Evolutionary conservation across 1,140 invertebrate genomes (phyloP), one percentile per base, ranked within the genome.

Genomic region (Cydia fagiglandana): DNA sequence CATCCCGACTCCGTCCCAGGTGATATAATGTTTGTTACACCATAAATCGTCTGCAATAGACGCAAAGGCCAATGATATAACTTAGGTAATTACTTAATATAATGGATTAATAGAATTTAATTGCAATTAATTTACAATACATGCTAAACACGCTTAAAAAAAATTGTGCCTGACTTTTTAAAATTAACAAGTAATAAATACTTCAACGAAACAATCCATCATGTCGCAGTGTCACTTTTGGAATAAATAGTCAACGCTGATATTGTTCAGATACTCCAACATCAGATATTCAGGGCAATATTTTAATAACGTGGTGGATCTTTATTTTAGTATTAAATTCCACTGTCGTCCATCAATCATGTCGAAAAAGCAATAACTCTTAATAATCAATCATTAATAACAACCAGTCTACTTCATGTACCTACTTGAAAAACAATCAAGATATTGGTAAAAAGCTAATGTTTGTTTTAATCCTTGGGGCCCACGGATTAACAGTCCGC

Each of bases 221-320:
- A 70, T 41, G 45, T 45, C 30, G 2, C 56, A 30, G 66, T 38
- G 66, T 38, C 66, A 70, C 66, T 70, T 70, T 66, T 70, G 45
- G 17, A 70, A 41, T 20, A 70, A 61, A 61, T 61, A 24, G 56
- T 38, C 66, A 30, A 17, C 66, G 66, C 9, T 45, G n/a, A 70
- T 38, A 38, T 38, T 70, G 66, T 70, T 41, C 38, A 41, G 64
- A 66, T 66, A 15, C 13, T 66, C 20, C 66, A 5, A 70, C 66
- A 9, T 70, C 34, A 70, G 15, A 70, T 12, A 45, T 70, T 41
- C 34, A 30, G 15, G 34, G 15, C 34, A 70, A 17, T 70, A 17
- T 70, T 70, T 61, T 70, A 41, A 68, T 45, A 70, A 41, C 66
- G 34, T 38, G 66, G 66, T 17, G 66, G 30, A 38, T 34, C 4